These are phyloP conservation scores for Sorex araneus DNA, from an alignment of 2,113 vertebrate genomes.

Conservation along the genomic window DNA sequence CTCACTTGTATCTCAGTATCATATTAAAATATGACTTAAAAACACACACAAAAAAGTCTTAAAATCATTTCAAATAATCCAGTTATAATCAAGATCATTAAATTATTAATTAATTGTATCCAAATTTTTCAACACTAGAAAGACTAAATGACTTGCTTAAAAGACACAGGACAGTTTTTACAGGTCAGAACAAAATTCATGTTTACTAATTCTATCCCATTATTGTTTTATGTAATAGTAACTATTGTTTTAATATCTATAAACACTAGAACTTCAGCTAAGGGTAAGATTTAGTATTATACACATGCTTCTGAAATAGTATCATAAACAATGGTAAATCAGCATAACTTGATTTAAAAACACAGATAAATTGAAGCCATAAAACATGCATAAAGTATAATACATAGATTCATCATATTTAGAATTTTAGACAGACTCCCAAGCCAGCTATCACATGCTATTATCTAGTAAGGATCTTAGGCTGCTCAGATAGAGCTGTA, in stretches of 20 bases:
- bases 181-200: constrained; percentile 18
- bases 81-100: constrained; percentile 55
- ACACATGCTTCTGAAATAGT: too few relatives aligned
- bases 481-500: background rate
- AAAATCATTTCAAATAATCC: constrained; percentile 53
- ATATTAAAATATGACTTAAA: constrained; percentile 30
- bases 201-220: background rate
- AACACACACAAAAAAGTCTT: constrained; percentile 50
- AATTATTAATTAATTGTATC: constrained; percentile 45
- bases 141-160: constrained; percentile 33
- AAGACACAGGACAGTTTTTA: background rate
- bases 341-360: too few relatives aligned
- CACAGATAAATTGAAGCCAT: too few relatives aligned
- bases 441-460: background rate
- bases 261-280: background rate
- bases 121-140: constrained; percentile 33
- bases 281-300: too few relatives aligned
- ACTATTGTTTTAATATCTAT: constrained; percentile 45
- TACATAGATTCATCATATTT: background rate
- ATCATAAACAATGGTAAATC: too few relatives aligned
- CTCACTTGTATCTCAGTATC: background rate
- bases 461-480: background rate
- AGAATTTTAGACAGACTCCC: constrained; percentile 13
- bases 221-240: constrained; percentile 19
- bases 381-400: background rate